Evolutionary conservation across 2,797 vertebrate species (phyloP).

Genomic region (Myotis planiceps): DNA sequence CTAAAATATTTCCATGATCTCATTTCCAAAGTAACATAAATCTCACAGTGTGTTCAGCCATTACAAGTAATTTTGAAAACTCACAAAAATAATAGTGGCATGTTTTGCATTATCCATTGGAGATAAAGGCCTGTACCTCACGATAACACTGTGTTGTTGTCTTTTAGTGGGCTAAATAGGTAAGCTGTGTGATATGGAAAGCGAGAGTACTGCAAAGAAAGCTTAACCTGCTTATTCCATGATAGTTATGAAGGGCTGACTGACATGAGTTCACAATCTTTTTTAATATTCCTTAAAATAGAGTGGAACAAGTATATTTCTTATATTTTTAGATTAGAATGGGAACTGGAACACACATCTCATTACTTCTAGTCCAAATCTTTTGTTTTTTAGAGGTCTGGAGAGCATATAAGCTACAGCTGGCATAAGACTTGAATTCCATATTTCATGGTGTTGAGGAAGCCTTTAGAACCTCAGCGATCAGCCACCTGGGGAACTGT

Average conservation of each 20-base stretch:
- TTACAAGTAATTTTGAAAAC: not conserved
- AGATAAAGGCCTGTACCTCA: not conserved
- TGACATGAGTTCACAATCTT: not conserved
- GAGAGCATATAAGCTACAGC: not conserved
- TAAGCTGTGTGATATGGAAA: not conserved
- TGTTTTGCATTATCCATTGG: not conserved
- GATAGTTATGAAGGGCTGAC: not conserved
- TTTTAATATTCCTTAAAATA: not conserved
- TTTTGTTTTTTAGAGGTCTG: not conserved
- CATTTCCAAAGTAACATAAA: not conserved
- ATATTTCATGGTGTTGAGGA: rapidly evolving
- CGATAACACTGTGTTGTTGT: not conserved
- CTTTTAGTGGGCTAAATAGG: not conserved
- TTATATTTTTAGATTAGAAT: not conserved
- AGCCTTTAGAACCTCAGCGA: not conserved
- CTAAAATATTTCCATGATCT: constrained; percentile 18
- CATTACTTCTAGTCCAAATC: not conserved
- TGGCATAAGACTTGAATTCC: not conserved
- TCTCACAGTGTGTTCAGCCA: not conserved
- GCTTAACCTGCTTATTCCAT: not conserved
- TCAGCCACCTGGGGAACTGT: not conserved
- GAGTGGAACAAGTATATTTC: not conserved
- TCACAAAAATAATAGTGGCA: not conserved
- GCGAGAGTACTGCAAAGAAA: not conserved
- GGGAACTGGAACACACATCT: not conserved